Conservation (phyloP, 2,113 vertebrate genomes). For the Oreocharis arfaki region DNA sequence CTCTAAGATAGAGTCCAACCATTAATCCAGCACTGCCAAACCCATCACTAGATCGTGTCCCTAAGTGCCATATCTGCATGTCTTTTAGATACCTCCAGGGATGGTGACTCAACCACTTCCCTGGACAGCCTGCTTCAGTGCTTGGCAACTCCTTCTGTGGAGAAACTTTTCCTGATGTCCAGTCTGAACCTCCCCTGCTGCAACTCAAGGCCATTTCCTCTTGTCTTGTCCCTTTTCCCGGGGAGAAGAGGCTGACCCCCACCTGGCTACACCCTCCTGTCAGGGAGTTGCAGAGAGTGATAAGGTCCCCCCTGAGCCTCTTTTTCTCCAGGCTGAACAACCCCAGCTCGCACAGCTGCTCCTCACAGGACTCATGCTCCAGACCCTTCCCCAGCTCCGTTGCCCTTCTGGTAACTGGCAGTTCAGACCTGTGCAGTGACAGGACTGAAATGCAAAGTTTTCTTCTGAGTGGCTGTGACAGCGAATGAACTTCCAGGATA, state of each 20-base stretch:
- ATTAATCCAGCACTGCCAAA: not conserved
- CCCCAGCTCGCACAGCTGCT: rapidly evolving
- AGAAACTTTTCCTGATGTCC: not conserved
- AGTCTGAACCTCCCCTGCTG: not conserved
- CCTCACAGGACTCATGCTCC: not conserved
- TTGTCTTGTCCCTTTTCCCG: rapidly evolving
- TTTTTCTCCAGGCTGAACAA: rapidly evolving
- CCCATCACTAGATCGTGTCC: not conserved
- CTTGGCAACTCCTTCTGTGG: not conserved
- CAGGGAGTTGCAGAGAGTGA: rapidly evolving
- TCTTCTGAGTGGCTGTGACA: not conserved
- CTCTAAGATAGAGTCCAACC: not conserved
- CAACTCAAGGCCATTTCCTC: not conserved
- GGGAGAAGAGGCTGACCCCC: rapidly evolving
- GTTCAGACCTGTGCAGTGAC: not conserved
- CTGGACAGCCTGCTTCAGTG: not conserved
- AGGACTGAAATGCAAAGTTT: not conserved
- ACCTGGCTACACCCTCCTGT: rapidly evolving
- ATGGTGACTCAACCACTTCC: not conserved
- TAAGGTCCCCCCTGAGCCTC: rapidly evolving
- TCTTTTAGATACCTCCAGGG: not conserved
- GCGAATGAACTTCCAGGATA: not conserved
- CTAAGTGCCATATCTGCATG: not conserved
- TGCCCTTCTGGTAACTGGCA: not conserved
- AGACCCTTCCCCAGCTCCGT: rapidly evolving